Conservation (phyloP, 2,113 vertebrate genomes). For the Suricata suricatta region DNA sequence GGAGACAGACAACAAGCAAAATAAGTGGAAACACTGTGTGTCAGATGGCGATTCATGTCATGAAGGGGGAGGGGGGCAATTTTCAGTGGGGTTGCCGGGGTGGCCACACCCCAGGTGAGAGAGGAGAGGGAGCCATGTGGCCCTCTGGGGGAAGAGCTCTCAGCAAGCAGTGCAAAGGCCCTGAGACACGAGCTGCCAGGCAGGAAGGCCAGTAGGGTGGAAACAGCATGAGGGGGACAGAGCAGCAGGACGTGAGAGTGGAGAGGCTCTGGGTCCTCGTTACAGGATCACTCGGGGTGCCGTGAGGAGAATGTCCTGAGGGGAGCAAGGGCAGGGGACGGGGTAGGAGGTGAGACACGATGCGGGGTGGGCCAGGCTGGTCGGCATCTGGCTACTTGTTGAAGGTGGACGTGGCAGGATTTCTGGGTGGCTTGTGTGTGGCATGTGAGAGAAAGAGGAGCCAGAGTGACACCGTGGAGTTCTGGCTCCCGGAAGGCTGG, state of each 20-base stretch:
- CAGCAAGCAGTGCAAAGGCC: not conserved
- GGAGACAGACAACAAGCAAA: not conserved
- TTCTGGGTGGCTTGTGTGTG: not conserved
- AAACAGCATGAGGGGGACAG: fast-evolving
- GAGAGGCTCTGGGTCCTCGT: fast-evolving
- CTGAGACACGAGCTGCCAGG: not conserved
- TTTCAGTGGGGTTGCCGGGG: not conserved
- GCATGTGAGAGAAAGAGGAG: not conserved
- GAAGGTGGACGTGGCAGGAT: not conserved
- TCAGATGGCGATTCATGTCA: not conserved
- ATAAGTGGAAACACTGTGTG: not conserved
- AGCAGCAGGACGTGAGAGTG: not conserved
- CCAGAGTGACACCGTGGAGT: not conserved
- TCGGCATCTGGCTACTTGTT: not conserved
- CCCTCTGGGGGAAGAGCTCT: not conserved
- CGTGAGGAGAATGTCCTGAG: fast-evolving
- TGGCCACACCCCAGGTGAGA: not conserved
- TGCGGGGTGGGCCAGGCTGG: fast-evolving
- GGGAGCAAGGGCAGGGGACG: not conserved
- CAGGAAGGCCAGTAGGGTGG: not conserved
- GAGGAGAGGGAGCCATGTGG: not conserved
- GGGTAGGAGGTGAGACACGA: not conserved
- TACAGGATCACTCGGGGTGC: fast-evolving
- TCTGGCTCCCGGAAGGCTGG: not conserved
- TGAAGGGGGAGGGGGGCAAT: not conserved